phyloP scores from a whole-genome alignment of 2,888 invertebrate genomes.

The Synanthedon andrenaeformis region DNA sequence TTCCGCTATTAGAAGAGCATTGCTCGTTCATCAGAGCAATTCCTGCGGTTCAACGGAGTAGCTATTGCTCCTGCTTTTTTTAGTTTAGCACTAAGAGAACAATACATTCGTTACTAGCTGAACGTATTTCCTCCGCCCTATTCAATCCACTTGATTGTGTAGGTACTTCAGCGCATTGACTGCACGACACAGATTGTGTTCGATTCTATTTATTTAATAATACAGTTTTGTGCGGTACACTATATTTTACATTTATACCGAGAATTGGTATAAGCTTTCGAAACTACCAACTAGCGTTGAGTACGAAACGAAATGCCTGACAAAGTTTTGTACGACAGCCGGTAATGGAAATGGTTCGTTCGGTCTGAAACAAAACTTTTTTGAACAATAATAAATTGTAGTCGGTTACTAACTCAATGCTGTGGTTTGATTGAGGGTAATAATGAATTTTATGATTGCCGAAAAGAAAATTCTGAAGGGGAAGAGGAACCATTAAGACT shows the following conservation, averaged over 20 bases:
- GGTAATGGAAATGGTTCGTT: conserved; percentile 36
- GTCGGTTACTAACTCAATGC: background rate
- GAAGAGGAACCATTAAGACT: too few relatives aligned
- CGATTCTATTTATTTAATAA: conserved; percentile 15
- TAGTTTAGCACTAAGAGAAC: conserved; percentile 51
- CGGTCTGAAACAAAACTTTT: conserved; percentile 20
- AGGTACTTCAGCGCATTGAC: conserved; percentile 29
- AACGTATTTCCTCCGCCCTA: conserved; percentile 28
- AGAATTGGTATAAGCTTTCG: conserved; percentile 18
- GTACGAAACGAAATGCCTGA: conserved; percentile 24
- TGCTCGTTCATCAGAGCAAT: conserved; percentile 58
- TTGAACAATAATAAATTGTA: conserved; percentile 18
- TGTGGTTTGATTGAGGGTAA: background rate
- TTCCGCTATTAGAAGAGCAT: conserved; percentile 51
- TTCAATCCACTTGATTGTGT: conserved; percentile 52
- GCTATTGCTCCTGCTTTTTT: conserved; percentile 41
- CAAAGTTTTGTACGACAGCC: conserved; percentile 32
- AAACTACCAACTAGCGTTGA: conserved; percentile 13
- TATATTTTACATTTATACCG: conserved; percentile 16
- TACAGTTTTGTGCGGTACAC: conserved; percentile 15
- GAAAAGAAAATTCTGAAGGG: too few relatives aligned
- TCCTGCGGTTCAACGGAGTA: conserved; percentile 41
- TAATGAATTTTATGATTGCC: background rate
- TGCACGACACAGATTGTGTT: conserved; percentile 13
- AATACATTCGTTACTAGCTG: conserved; percentile 55